Evolutionary conservation across 1,140 invertebrate genomes (phyloP).

Genomic region (Caerostris extrusa): DNA sequence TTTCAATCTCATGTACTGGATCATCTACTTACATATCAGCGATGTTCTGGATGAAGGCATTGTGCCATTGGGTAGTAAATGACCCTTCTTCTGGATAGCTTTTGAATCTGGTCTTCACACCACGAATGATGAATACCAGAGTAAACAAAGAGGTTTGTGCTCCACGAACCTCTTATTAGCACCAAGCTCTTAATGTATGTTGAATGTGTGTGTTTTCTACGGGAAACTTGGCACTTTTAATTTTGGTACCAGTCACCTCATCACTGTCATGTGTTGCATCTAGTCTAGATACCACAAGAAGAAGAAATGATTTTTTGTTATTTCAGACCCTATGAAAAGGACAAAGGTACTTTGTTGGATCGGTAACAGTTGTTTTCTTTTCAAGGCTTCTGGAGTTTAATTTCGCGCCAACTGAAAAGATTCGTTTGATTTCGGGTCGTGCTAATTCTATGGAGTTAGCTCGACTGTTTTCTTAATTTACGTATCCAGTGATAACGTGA

Average conservation of each 20-base stretch:
- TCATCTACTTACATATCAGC: constrained; percentile 97
- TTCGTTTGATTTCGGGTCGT: not conserved
- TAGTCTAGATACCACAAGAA: constrained; percentile 68
- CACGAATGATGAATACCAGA: not conserved
- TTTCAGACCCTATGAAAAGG: constrained; percentile 30
- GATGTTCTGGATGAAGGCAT: constrained; percentile 96
- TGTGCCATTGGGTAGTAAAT: constrained; percentile 83
- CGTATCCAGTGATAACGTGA: constrained; percentile 1
- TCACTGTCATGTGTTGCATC: constrained; percentile 71
- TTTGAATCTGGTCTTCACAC: not conserved
- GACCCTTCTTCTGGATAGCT: not conserved
- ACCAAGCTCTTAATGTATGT: constrained; percentile 67
- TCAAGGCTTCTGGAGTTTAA: not conserved
- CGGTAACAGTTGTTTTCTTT: not conserved
- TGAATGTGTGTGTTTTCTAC: constrained; percentile 72
- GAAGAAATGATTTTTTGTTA: constrained; percentile 11
- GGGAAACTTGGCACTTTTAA: constrained; percentile 70
- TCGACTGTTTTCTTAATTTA: not conserved
- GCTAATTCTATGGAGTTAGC: constrained; percentile 10
- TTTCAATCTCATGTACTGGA: constrained; percentile 99
- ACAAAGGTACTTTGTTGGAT: not conserved
- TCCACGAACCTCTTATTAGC: not conserved
- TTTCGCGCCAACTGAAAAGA: not conserved
- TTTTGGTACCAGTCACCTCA: constrained; percentile 69
- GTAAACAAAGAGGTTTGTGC: not conserved